Percentiles rank a stretch among this genome's conserved stretches.
These are phyloP conservation scores for Megaleporinus macrocephalus DNA, from an alignment of 2,113 vertebrate species.

Conservation along the genomic window DNA sequence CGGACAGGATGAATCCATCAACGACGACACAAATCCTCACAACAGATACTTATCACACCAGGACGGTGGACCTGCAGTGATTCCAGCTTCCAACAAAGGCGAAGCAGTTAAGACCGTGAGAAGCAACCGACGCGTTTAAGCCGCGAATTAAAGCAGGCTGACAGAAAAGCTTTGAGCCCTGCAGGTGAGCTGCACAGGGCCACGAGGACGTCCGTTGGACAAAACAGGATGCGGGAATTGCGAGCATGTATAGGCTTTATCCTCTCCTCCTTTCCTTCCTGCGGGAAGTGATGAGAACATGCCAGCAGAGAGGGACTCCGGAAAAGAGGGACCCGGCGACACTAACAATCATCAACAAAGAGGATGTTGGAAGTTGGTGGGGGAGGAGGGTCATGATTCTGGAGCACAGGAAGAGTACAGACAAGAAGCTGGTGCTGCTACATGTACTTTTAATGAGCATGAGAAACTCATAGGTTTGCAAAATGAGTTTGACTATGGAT, in stretches of 20 bases:
- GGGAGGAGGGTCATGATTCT: slow-evolving; percentile 4
- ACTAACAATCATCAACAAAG: slow-evolving; percentile 45
- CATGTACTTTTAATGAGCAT: slow-evolving; percentile 43
- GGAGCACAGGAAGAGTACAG: slow-evolving; percentile 1
- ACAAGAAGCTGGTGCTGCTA: slow-evolving; percentile 12
- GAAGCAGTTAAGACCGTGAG: neutral
- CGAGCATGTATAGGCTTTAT: slow-evolving; percentile 66
- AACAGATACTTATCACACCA: slow-evolving; percentile 29
- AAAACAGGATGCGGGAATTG: slow-evolving; percentile 65
- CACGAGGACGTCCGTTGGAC: slow-evolving; percentile 59
- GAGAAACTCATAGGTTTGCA: slow-evolving; percentile 45
- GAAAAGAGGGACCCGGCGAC: slow-evolving; percentile 29
- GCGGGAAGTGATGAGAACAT: slow-evolving; percentile 63
- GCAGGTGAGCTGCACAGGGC: slow-evolving; percentile 31
- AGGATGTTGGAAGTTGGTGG: neutral
- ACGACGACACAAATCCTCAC: slow-evolving; percentile 39
- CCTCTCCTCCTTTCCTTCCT: slow-evolving; percentile 69
- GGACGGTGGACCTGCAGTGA: slow-evolving; percentile 16
- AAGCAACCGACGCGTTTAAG: slow-evolving; percentile 16
- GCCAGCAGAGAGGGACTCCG: slow-evolving; percentile 35
- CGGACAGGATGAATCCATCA: slow-evolving; percentile 37
- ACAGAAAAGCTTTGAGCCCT: slow-evolving; percentile 23
- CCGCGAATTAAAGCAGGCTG: slow-evolving; percentile 18
- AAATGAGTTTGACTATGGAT: slow-evolving; percentile 45
- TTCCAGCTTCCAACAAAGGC: slow-evolving; percentile 32